A percentile compares a stretch with the other conserved stretches of the same genome.
These are phyloP conservation scores for Hydrocynus forskahlii DNA, from an alignment of 2,797 vertebrate genomes.

Conservation along the genomic window DNA sequence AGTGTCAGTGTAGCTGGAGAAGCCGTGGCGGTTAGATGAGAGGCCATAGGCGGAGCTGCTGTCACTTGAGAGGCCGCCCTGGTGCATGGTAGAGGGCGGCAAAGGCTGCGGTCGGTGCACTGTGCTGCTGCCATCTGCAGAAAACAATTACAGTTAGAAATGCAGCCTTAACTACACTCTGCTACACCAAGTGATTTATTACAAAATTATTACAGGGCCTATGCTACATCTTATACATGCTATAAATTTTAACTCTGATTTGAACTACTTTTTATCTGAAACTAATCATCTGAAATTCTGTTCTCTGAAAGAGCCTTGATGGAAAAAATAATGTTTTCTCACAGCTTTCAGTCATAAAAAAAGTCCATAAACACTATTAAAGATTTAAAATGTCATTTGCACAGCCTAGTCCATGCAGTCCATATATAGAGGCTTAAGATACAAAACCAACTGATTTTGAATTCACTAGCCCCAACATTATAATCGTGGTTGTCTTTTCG, in stretches of 20 bases:
- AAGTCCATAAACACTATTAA: no score
- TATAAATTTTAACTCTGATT: no score
- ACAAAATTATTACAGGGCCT: background rate
- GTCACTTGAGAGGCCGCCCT: slow-evolving; percentile 82
- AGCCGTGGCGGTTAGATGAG: slow-evolving; percentile 84
- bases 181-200: background rate
- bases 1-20: slow-evolving; percentile 93
- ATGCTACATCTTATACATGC: background rate
- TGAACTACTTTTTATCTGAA: background rate
- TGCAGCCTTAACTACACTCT: background rate
- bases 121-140: slow-evolving; percentile 85
- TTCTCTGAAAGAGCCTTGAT: no score
- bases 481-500: no score
- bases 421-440: no score
- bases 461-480: no score
- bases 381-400: no score
- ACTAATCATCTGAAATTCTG: no score
- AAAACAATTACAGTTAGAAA: slow-evolving; percentile 30
- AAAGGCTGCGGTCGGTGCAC: slow-evolving; percentile 94
- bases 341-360: no score
- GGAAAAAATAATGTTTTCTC: no score
- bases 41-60: slow-evolving; percentile 86
- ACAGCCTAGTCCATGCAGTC: no score
- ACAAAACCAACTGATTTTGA: no score
- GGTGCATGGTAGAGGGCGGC: slow-evolving; percentile 94